A percentile compares a stretch with the other conserved stretches of the same genome.
phyloP scores from a whole-genome alignment of 2,797 vertebrate species.

The Percopsis omiscomaycus region DNA sequence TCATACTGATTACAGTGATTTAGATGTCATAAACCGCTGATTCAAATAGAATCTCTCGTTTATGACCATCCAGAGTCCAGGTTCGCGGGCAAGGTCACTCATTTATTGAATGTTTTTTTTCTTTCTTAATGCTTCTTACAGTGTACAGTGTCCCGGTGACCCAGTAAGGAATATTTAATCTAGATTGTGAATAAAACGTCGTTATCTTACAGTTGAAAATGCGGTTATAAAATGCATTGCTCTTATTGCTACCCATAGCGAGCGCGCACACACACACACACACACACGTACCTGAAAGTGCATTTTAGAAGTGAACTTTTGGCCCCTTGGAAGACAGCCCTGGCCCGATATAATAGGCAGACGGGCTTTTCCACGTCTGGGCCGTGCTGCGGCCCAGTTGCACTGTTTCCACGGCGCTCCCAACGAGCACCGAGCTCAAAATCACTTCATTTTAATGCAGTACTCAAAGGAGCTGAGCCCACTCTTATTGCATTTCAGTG shows the following conservation, averaged over 20 bases:
- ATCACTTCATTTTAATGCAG: not conserved
- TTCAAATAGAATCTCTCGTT: conserved; percentile 14
- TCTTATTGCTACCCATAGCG: too few relatives aligned
- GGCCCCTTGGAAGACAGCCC: conserved; percentile 25
- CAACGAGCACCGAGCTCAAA: conserved; percentile 1
- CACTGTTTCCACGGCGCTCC: not conserved
- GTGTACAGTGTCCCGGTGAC: not conserved
- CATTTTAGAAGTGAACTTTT: conserved; percentile 62
- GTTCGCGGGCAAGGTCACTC: conserved; percentile 28
- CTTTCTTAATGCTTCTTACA: too few relatives aligned
- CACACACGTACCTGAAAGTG: conserved; percentile 6
- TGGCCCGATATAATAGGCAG: conserved; percentile 37
- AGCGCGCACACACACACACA: conserved; percentile 1
- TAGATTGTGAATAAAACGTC: too few relatives aligned
- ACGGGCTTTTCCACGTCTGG: conserved; percentile 31
- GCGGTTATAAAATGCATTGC: too few relatives aligned
- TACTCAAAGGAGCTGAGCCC: not conserved
- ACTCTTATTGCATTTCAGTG: not conserved
- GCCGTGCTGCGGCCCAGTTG: not conserved
- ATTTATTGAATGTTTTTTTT: conserved; percentile 19
- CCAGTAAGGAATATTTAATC: too few relatives aligned
- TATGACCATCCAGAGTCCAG: conserved; percentile 54
- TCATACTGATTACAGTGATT: too few relatives aligned
- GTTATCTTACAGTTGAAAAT: too few relatives aligned
- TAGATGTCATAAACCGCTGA: too few relatives aligned